Base-by-base conservation (phyloP, 2,888 invertebrate species). In the Craniophora ligustri region DNA sequence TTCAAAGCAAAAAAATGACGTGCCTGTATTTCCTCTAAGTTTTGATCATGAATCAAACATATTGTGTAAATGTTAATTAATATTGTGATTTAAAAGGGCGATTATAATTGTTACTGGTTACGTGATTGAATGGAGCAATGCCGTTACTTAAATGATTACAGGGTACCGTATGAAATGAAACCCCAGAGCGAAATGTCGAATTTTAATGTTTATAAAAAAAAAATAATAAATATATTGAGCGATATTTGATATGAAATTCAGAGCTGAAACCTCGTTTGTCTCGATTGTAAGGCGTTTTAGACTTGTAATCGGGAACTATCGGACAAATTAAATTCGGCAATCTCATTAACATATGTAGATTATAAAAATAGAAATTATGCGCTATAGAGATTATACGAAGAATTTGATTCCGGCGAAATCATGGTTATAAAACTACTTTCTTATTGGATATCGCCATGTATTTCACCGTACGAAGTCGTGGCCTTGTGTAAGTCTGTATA, bases 91-190 rank as follows among this genome's bases (percentile, higher is more conserved):
- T 38, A 32, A 42, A 39, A 32, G 5, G 11, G 28, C 18, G 45
- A 38, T 18, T 34, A 58, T 69, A 16, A 39, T 49, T 53, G 51
- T 40, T 47, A 42, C 42, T 63, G 56, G 49, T 61, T 75, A 63
- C 60, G 48, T 56, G 36, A 45, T 30, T 45, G 41, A 36, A 39
- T 39, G 67, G 66, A 70, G 16, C 11, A 26, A 56, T 46, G 40
- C 31, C 36, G 58, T 32, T 71, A 62, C 67, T 71, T 75, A 71
- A 26, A 69, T 16, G 23, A 50, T 56, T 56, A 72, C 72, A 72
- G 75, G 72, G 75, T 72, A 62, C 49, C 44, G 47, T 47, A 44
- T 23, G 51, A 64, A 41, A 35, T 50, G 14, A 41, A 45, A 55
- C 26, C 67, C 57, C 58, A 21, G 41, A 51, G 48, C 16, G 34